Percentiles rank a stretch among this genome's conserved stretches.
phyloP scores from a whole-genome alignment of 2,797 vertebrate species.

The Threskiornis aethiopicus region DNA sequence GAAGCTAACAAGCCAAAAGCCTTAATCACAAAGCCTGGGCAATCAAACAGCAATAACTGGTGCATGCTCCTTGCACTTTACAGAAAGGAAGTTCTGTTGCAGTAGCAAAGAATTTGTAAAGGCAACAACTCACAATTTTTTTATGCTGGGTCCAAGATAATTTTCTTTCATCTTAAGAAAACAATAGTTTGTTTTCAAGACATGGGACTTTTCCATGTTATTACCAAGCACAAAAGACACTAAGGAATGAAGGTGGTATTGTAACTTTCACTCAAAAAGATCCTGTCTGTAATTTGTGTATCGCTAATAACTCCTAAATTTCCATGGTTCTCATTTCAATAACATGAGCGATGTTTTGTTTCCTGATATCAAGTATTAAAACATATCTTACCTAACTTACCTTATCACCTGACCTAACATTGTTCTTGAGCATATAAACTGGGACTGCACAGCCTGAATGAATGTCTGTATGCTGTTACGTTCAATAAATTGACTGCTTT shows the following conservation, averaged over 20 bases:
- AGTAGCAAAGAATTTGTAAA: not conserved
- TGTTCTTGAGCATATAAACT: not conserved
- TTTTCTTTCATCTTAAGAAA: not conserved
- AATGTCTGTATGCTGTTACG: not conserved
- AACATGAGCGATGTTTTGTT: not conserved
- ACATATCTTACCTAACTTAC: not conserved
- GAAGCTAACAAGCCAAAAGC: not conserved
- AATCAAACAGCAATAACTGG: not conserved
- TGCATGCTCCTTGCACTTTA: not conserved
- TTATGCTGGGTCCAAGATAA: not conserved
- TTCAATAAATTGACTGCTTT: not conserved
- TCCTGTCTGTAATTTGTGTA: not conserved
- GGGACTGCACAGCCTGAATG: not conserved
- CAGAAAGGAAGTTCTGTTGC: not conserved
- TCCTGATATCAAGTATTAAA: not conserved
- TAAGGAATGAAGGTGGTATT: not conserved
- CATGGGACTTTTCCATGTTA: accelerated
- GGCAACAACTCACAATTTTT: not conserved
- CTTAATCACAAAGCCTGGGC: not conserved
- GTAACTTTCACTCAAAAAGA: not conserved
- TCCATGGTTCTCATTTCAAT: not conserved
- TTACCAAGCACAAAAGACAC: not conserved
- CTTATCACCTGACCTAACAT: not conserved
- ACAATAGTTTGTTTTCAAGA: not conserved
- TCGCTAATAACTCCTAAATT: not conserved